phyloP scores from a whole-genome alignment of 2,888 invertebrate genomes.

The Eristalis pertinax region DNA sequence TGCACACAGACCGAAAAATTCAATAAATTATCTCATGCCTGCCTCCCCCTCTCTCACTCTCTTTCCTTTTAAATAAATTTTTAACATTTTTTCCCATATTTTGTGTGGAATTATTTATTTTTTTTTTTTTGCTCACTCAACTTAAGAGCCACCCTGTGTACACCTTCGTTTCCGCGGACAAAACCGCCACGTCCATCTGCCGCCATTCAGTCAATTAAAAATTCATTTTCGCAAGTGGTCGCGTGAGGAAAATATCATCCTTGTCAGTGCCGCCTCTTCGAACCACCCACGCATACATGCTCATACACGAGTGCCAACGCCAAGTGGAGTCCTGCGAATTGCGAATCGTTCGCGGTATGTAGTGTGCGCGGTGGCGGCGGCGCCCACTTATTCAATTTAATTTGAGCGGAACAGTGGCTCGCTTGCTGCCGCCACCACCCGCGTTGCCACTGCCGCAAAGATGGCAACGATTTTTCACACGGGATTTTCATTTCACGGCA shows the following conservation, averaged over 20 bases:
- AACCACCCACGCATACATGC: background rate
- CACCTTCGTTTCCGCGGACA: background rate
- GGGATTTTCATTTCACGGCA: constrained; percentile 53
- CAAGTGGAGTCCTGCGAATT: background rate
- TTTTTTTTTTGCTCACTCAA: background rate
- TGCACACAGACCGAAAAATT: constrained; percentile 14
- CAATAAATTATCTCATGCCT: constrained; percentile 43
- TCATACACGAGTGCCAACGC: background rate
- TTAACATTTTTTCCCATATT: background rate
- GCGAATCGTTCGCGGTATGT: constrained; percentile 3
- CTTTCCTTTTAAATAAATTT: constrained; percentile 39
- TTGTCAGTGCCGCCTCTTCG: background rate
- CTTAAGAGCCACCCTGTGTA: background rate
- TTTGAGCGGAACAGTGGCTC: constrained; percentile 17
- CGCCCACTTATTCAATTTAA: constrained; percentile 58
- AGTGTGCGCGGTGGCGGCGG: background rate
- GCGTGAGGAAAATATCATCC: constrained; percentile 4
- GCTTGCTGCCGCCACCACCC: background rate
- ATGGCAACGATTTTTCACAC: constrained; percentile 53
- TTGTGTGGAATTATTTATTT: background rate
- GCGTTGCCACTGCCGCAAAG: constrained; percentile 11
- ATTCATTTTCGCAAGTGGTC: constrained; percentile 47
- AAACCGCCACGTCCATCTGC: constrained; percentile 5
- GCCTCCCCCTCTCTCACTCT: constrained; percentile 7
- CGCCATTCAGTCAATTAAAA: constrained; percentile 53